phyloP scores from a whole-genome alignment of 2,113 vertebrate genomes.

The Larimichthys crocea region DNA sequence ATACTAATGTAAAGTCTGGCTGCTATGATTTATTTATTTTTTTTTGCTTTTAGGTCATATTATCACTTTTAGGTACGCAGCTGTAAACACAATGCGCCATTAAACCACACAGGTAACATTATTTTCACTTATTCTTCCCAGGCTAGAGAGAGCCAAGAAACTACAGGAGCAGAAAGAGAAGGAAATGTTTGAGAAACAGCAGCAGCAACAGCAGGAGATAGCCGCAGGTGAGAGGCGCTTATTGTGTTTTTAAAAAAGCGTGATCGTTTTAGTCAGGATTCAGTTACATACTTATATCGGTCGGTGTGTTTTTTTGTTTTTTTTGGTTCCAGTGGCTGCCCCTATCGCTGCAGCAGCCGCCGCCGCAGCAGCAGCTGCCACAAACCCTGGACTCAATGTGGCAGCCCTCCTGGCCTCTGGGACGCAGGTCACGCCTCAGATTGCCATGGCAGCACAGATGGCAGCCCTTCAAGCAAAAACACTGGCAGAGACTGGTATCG shows the following conservation, averaged over 20 bases:
- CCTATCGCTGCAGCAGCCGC: slow-evolving; percentile 64
- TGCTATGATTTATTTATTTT: background rate
- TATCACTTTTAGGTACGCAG: slow-evolving; percentile 6
- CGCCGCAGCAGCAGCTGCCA: slow-evolving; percentile 67
- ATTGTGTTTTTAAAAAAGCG: background rate
- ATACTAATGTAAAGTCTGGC: background rate
- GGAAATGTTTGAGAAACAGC: slow-evolving; percentile 95
- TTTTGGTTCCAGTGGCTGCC: slow-evolving; percentile 55
- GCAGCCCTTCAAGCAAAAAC: slow-evolving; percentile 97
- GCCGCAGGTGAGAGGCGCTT: slow-evolving; percentile 84
- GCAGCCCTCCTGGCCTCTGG: slow-evolving; percentile 96
- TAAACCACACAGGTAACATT: background rate
- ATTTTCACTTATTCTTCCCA: slow-evolving; percentile 59
- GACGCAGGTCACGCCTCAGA: slow-evolving; percentile 98
- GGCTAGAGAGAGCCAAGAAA: slow-evolving; percentile 97
- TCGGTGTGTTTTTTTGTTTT: slow-evolving; percentile 26
- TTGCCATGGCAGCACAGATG: slow-evolving; percentile 99
- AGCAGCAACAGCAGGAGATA: slow-evolving; percentile 92
- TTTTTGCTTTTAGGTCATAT: background rate
- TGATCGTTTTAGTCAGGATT: background rate
- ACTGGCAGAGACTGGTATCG: slow-evolving; percentile 97
- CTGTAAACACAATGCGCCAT: background rate
- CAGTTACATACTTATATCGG: background rate
- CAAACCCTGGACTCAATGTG: slow-evolving; percentile 93
- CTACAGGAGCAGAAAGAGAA: slow-evolving; percentile 98